phyloP scores from a whole-genome alignment of 1,140 invertebrate species.

The Brachionus rubens region DNA sequence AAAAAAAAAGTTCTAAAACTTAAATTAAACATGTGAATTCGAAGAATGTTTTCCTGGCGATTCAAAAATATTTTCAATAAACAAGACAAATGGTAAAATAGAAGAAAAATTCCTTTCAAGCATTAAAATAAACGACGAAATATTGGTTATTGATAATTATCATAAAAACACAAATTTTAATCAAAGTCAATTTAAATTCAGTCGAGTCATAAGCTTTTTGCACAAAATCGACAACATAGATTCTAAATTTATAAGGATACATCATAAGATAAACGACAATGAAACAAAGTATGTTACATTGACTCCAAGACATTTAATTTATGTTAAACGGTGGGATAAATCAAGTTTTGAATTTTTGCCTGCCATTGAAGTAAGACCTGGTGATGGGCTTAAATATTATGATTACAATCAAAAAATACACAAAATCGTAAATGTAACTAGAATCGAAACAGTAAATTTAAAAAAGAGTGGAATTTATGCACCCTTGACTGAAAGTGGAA shows the following conservation, averaged over 20 bases:
- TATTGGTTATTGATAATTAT: slow-evolving; percentile 7
- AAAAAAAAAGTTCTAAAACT: too few relatives aligned
- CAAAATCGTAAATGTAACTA: slow-evolving; percentile 66
- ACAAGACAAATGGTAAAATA: not conserved
- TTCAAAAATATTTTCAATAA: slow-evolving; percentile 6
- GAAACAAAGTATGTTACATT: slow-evolving; percentile 65
- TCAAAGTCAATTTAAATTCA: slow-evolving; percentile 17
- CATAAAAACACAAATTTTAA: not conserved
- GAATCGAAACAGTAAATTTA: slow-evolving; percentile 61
- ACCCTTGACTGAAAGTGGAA: slow-evolving; percentile 80
- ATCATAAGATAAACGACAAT: not conserved
- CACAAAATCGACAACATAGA: not conserved
- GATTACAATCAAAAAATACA: slow-evolving; percentile 8
- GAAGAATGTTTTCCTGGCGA: slow-evolving; percentile 40
- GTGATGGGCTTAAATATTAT: slow-evolving; percentile 53
- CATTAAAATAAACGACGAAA: slow-evolving; percentile 7
- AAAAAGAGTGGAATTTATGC: slow-evolving; percentile 73
- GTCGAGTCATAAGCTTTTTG: slow-evolving; percentile 40
- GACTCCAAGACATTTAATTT: slow-evolving; percentile 79
- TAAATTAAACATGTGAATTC: too few relatives aligned
- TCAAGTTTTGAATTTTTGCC: slow-evolving; percentile 24
- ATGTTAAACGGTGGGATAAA: slow-evolving; percentile 47
- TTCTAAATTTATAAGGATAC: slow-evolving; percentile 1
- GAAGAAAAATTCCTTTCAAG: not conserved
- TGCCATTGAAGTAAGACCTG: slow-evolving; percentile 54